Percentiles rank a stretch among this genome's conserved stretches.
These are phyloP conservation scores for Pelochelys cantorii DNA, from an alignment of 2,797 vertebrate species.

Conservation along the genomic window DNA sequence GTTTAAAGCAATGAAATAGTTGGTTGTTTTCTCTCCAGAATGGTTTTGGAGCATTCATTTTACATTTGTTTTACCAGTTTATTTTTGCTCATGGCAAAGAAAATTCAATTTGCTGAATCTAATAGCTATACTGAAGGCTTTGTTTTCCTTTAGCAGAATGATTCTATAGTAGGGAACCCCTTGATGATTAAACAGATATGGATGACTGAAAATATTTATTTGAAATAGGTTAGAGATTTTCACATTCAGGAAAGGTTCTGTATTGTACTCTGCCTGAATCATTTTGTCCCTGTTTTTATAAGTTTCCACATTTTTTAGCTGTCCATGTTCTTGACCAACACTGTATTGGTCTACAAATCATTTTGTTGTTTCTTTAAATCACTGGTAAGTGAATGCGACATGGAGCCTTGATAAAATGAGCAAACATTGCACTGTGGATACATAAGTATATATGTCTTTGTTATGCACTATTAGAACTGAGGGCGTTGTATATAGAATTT, in stretches of 20 bases:
- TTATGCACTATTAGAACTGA: slow-evolving; percentile 76
- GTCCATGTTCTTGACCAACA: slow-evolving; percentile 43
- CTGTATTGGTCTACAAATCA: slow-evolving; percentile 58
- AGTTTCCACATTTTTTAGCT: slow-evolving; percentile 61
- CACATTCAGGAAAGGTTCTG: slow-evolving; percentile 52
- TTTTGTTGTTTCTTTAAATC: slow-evolving; percentile 57
- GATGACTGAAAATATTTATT: slow-evolving; percentile 74
- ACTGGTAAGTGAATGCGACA: slow-evolving; percentile 61
- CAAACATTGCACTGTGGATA: slow-evolving; percentile 76
- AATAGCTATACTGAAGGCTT: not conserved
- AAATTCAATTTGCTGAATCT: not conserved
- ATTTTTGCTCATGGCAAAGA: slow-evolving; percentile 58
- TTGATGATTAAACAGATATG: slow-evolving; percentile 43
- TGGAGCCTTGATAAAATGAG: slow-evolving; percentile 73
- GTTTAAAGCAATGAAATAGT: not conserved
- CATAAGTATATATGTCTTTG: slow-evolving; percentile 50
- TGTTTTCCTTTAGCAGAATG: not conserved
- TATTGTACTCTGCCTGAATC: slow-evolving; percentile 62
- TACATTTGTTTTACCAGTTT: slow-evolving; percentile 1
- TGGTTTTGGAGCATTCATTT: not conserved
- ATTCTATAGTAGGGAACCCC: not conserved
- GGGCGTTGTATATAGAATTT: slow-evolving; percentile 73
- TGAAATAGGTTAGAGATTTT: slow-evolving; percentile 67
- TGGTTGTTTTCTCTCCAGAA: slow-evolving; percentile 3
- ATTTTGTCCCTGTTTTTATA: slow-evolving; percentile 60